A percentile compares a stretch with the other conserved stretches of the same genome.
Conservation (phyloP, 2,888 invertebrate species). For the Palloptera scutellata region DNA sequence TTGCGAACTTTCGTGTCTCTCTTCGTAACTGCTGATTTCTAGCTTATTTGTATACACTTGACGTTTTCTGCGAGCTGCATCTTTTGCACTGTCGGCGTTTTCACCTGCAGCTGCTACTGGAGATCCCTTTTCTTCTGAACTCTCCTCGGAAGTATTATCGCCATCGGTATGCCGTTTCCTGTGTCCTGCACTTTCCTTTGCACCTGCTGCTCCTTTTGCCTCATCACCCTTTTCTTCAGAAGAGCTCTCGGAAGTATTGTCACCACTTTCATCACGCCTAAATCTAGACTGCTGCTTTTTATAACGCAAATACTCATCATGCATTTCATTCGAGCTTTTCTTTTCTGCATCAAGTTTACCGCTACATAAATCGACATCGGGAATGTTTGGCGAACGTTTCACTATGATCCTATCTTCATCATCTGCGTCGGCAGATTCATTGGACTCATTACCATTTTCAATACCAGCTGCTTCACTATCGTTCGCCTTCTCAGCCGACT, state of each 20-base stretch:
- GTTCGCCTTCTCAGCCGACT: neutral
- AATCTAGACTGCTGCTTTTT: neutral
- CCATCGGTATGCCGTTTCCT: conserved; percentile 11
- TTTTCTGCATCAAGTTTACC: neutral
- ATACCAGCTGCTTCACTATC: neutral
- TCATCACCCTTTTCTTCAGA: neutral
- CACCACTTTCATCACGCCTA: conserved; percentile 1
- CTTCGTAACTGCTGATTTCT: neutral
- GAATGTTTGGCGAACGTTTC: conserved; percentile 22
- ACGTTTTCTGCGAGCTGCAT: conserved; percentile 1
- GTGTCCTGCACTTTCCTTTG: neutral
- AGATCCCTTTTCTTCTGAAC: conserved; percentile 25
- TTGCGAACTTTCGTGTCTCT: neutral
- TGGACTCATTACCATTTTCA: neutral
- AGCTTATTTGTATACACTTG: neutral
- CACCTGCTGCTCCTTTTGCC: neutral
- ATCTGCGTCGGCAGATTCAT: conserved; percentile 8
- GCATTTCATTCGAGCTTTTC: conserved; percentile 1
- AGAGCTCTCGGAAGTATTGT: conserved; percentile 11
- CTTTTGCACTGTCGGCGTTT: neutral
- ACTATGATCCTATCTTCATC: neutral
- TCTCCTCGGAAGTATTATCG: conserved; percentile 23
- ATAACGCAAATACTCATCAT: conserved; percentile 14
- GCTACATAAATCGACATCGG: conserved; percentile 19
- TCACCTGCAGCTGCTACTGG: neutral